These are phyloP conservation scores for Diglossa brunneiventris DNA, from an alignment of 2,113 vertebrate species.

Conservation along the genomic window DNA sequence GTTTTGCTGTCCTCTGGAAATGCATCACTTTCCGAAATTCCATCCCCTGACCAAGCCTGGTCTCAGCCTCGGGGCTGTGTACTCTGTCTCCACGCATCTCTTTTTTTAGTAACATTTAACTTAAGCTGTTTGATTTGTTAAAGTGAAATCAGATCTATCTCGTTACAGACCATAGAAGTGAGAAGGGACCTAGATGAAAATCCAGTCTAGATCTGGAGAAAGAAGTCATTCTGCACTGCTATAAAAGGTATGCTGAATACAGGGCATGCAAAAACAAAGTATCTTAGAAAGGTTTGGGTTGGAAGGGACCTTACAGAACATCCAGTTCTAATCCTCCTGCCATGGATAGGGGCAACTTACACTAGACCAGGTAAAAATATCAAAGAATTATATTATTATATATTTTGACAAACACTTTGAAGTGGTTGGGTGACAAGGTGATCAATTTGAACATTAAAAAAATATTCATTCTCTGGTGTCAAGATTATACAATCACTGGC, in stretches of 20 bases:
- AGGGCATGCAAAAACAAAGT: not conserved
- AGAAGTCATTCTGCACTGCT: not conserved
- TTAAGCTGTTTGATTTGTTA: not conserved
- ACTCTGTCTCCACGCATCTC: rapidly evolving
- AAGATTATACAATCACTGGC: not conserved
- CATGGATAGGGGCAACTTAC: not conserved
- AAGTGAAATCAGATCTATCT: not conserved
- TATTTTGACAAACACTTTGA: not conserved
- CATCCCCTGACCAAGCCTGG: not conserved
- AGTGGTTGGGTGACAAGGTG: not conserved
- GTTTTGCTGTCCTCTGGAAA: not conserved
- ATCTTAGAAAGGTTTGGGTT: not conserved
- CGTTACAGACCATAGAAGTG: not conserved
- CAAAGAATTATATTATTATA: not conserved
- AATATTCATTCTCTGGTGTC: not conserved
- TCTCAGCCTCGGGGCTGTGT: not conserved
- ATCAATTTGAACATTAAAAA: not conserved
- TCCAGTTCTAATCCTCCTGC: not conserved
- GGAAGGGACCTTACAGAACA: not conserved
- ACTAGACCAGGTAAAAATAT: not conserved
- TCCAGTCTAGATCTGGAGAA: not conserved
- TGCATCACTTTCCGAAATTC: not conserved
- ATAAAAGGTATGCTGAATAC: not conserved
- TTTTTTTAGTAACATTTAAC: not conserved
- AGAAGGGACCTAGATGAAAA: not conserved